Evolutionary conservation across 2,888 invertebrate genomes (phyloP).

Genomic region (Volucella inanis): DNA sequence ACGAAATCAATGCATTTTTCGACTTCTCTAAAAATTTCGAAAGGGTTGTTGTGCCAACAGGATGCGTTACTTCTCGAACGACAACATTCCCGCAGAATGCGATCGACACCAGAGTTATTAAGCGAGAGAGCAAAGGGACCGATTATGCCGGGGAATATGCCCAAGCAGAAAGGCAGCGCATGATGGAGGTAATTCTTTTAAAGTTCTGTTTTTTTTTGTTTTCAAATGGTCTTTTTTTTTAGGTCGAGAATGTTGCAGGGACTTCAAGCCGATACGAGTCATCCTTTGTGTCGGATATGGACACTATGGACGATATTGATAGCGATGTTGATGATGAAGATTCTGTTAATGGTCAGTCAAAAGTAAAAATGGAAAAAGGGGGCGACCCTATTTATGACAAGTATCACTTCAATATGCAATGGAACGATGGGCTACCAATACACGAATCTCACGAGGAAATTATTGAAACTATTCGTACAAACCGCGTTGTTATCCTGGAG

Average conservation of each 20-base stretch:
- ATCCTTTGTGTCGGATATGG: constrained; percentile 73
- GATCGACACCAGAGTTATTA: constrained; percentile 75
- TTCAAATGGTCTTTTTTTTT: not conserved
- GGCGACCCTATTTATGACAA: constrained; percentile 79
- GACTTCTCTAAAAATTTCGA: constrained; percentile 81
- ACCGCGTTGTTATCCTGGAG: constrained; percentile 91
- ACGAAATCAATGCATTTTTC: constrained; percentile 80
- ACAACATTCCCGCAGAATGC: constrained; percentile 51
- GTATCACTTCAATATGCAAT: constrained; percentile 79
- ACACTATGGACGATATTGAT: constrained; percentile 79
- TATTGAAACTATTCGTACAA: constrained; percentile 85
- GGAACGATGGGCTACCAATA: constrained; percentile 80
- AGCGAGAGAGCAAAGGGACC: constrained; percentile 78
- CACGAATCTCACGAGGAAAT: constrained; percentile 85
- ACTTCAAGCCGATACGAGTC: constrained; percentile 19
- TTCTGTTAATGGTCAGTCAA: constrained; percentile 43
- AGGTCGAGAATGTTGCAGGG: constrained; percentile 47
- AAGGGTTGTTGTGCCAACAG: constrained; percentile 74
- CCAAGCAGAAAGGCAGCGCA: constrained; percentile 77
- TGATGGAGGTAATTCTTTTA: constrained; percentile 77
- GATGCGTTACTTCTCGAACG: constrained; percentile 75
- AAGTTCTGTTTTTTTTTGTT: not conserved
- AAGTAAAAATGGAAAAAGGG: constrained; percentile 63
- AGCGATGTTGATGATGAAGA: constrained; percentile 54
- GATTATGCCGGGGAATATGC: constrained; percentile 78